Evolutionary conservation across 2,888 invertebrate genomes (phyloP).

Genomic region (Bombylius discolor): DNA sequence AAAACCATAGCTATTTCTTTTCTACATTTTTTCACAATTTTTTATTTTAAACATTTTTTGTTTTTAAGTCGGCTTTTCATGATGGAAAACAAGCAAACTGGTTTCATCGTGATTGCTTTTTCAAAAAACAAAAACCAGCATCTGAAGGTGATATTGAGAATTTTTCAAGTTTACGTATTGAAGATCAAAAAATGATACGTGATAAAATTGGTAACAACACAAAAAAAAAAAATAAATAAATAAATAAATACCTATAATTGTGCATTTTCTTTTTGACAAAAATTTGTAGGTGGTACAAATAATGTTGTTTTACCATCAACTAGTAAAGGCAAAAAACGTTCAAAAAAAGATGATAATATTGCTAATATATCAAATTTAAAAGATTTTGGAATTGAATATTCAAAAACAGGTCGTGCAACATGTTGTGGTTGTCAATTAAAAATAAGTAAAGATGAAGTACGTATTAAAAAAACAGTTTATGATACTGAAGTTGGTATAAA

Average conservation of each 20-base stretch:
- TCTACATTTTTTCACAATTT: no score
- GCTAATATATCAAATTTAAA: slow-evolving; percentile 33
- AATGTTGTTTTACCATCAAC: slow-evolving; percentile 12
- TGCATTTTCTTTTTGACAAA: no score
- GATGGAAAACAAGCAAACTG: slow-evolving; percentile 81
- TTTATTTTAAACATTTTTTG: not conserved
- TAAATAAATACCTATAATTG: no score
- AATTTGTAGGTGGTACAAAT: slow-evolving; percentile 2
- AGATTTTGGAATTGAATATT: slow-evolving; percentile 70
- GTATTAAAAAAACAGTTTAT: slow-evolving; percentile 73
- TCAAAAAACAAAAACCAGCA: slow-evolving; percentile 61
- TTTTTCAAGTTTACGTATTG: slow-evolving; percentile 63
- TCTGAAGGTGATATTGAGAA: slow-evolving; percentile 65
- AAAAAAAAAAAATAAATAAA: no score
- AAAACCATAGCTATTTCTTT: no score
- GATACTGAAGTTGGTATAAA: slow-evolving; percentile 66
- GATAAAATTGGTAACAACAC: slow-evolving; percentile 45
- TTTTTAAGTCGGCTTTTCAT: slow-evolving; percentile 62
- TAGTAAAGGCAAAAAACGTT: slow-evolving; percentile 43
- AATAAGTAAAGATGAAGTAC: slow-evolving; percentile 59
- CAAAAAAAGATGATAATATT: slow-evolving; percentile 28
- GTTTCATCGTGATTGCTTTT: slow-evolving; percentile 83
- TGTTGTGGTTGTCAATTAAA: slow-evolving; percentile 77
- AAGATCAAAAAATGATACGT: slow-evolving; percentile 71
- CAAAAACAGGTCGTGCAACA: slow-evolving; percentile 67